Conservation (phyloP, 2,113 vertebrate species). For the Alaudala cheleensis region DNA sequence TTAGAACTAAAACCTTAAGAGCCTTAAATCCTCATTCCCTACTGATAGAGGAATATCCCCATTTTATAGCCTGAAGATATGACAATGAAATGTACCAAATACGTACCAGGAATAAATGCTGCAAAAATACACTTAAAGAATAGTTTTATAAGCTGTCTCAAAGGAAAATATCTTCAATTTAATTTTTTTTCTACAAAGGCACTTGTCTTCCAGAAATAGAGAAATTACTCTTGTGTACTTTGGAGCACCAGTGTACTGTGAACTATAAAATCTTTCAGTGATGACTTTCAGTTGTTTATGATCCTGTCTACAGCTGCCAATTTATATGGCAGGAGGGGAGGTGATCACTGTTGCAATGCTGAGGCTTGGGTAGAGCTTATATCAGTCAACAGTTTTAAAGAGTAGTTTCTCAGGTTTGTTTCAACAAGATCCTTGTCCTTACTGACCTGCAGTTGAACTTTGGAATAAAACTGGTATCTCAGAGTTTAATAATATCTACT, state of each 20-base stretch:
- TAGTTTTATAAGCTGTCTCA: not conserved
- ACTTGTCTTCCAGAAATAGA: not conserved
- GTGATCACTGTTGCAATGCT: not conserved
- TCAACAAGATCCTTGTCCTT: not conserved
- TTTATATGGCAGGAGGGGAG: not conserved
- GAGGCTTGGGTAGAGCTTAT: not conserved
- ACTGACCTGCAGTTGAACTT: not conserved
- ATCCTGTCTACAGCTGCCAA: not conserved
- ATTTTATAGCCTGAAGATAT: not conserved
- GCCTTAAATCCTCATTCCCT: not conserved
- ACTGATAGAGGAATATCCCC: not conserved
- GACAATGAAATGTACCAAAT: not conserved
- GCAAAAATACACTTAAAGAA: not conserved
- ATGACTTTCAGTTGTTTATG: not conserved
- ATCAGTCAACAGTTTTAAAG: fast-evolving
- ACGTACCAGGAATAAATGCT: not conserved
- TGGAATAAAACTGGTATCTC: not conserved
- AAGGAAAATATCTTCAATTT: not conserved
- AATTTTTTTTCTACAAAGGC: not conserved
- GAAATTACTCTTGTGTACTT: not conserved
- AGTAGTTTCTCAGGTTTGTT: not conserved
- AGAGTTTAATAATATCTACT: not conserved
- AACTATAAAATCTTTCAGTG: not conserved
- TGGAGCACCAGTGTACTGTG: not conserved
- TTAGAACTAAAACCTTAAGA: not conserved